Conservation (phyloP, 53 echinoderm and acorn worm species). For the Stichopus horrens region DNA sequence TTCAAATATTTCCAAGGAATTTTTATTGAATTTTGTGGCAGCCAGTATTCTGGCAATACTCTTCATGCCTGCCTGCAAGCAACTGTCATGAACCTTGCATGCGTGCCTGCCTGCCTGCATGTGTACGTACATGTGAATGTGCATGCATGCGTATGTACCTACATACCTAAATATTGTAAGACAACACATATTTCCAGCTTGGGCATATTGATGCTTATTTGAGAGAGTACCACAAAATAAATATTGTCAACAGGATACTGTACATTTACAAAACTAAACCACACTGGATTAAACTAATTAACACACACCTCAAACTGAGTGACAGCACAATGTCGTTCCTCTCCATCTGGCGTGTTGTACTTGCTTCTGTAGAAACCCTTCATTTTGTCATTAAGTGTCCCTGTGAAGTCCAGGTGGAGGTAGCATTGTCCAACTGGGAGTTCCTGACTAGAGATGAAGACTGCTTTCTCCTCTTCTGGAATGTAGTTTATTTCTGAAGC, state of each 20-base stretch:
- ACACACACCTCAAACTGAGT: slow-evolving; percentile 93
- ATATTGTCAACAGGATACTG: neutral
- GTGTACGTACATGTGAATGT: neutral
- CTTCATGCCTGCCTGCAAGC: too few species aligned
- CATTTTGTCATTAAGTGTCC: slow-evolving; percentile 98
- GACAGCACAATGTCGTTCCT: slow-evolving; percentile 89
- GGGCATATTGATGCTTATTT: neutral
- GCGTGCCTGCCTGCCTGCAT: neutral
- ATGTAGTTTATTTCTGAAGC: slow-evolving; percentile 66
- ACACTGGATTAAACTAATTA: neutral
- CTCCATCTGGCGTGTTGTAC: slow-evolving; percentile 81
- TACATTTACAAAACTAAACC: neutral
- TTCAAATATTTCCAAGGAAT: too few species aligned
- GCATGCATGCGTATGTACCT: neutral
- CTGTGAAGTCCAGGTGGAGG: slow-evolving; percentile 81
- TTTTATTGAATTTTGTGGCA: too few species aligned
- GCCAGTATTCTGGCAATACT: too few species aligned
- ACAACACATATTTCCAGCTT: neutral
- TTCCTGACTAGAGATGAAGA: slow-evolving; percentile 59
- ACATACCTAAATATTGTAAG: neutral
- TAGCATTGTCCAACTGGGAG: slow-evolving; percentile 66
- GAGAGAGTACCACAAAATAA: neutral
- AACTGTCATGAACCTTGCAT: too few species aligned
- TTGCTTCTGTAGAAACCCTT: slow-evolving; percentile 98
- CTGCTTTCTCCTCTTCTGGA: slow-evolving; percentile 79